phyloP scores from a whole-genome alignment of 2,797 vertebrate species.

The Xenops minutus region DNA sequence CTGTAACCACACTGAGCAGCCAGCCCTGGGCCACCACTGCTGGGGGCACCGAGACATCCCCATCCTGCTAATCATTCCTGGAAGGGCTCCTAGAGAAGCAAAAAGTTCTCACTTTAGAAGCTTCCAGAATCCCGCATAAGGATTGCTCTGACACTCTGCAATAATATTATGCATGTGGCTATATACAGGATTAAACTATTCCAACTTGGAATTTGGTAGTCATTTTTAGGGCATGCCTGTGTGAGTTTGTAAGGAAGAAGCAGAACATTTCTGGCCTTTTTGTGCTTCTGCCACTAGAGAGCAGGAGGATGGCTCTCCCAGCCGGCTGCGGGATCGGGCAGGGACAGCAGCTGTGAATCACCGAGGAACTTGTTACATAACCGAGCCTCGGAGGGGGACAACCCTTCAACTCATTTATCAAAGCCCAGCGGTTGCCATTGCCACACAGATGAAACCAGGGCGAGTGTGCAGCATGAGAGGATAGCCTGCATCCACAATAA shows the following conservation, averaged over 20 bases:
- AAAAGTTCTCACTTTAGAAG: background rate
- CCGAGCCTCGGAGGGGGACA: background rate
- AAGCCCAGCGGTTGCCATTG: background rate
- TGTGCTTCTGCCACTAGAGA: conserved; percentile 25
- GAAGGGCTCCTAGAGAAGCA: background rate
- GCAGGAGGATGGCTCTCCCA: conserved; percentile 32
- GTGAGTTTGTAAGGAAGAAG: background rate
- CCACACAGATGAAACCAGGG: background rate
- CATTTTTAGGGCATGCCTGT: background rate
- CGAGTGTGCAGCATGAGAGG: background rate
- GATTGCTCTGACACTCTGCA: background rate
- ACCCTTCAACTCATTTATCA: background rate
- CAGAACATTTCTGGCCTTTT: background rate
- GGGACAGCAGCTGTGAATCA: background rate
- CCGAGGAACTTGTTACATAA: background rate
- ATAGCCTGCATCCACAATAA: background rate
- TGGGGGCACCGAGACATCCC: background rate
- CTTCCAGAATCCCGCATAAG: background rate
- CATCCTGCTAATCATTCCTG: background rate
- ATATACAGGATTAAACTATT: background rate
- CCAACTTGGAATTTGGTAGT: background rate
- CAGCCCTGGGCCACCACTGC: background rate
- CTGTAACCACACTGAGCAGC: background rate
- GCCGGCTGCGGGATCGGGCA: background rate
- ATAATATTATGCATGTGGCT: background rate